Base-by-base conservation (phyloP, 2,888 invertebrate genomes). In the Urechis unicinctus region DNA sequence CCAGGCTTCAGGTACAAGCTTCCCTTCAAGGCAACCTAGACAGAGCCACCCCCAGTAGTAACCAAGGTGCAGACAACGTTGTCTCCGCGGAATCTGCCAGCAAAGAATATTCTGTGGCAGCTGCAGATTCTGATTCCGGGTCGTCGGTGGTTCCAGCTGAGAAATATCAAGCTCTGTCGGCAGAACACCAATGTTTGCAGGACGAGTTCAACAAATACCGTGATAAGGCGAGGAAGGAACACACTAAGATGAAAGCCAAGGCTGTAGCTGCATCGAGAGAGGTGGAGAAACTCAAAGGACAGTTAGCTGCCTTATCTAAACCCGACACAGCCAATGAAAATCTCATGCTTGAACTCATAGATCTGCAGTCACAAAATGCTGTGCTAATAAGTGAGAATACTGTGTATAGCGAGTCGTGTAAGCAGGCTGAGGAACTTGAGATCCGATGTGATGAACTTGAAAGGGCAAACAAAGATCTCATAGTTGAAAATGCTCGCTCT, bases 181-280 rank as follows among this genome's bases (percentile, higher is more conserved):
- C n/a, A n/a, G n/a, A n/a, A n/a, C 9, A 17, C 45, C 9, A 13
- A n/a, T n/a, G n/a, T n/a, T n/a, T 48, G 48, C 25, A 48, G 28
- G 28, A 30, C n/a, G 50, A 50, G 13, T 26, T 54, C 5, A 29
- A 41, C 1, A 41, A 31, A 28, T 13, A 41, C n/a, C 22, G 49
- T 21, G 49, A 49, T n/a, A 54, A 54, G 31, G 36, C 54, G 5
- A 48, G 29, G 24, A 54, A 49, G 49, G 54, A 54, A 22, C 26
- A 24, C 28, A 48, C 43, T 24, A 54, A 54, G 43, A 36, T 49
- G 41, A 48, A 49, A 26, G 54, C 54, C 5, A 54, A 54, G 43
- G 48, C 49, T 25, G 21, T 54, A 28, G 49, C 49, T 22, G 28
- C 49, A 21, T 5, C 49, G 4, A 49, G 41, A 29, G 21, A 49